phyloP scores from a whole-genome alignment of 2,113 vertebrate genomes.

The Aspiorhynchus laticeps region DNA sequence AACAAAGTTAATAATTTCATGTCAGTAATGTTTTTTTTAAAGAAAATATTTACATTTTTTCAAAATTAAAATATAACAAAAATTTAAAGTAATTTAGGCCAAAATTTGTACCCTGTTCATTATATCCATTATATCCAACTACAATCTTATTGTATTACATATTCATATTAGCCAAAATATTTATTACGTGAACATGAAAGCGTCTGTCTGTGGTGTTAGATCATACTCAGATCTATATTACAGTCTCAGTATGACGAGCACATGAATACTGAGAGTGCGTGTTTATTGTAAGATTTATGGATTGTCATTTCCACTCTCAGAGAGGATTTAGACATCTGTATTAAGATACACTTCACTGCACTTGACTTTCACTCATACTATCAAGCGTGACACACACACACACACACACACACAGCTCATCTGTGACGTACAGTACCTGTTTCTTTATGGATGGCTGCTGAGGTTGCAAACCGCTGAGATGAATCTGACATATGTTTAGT shows the following conservation, averaged over 20 bases:
- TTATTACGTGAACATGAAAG: not conserved
- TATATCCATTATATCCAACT: too few relatives aligned
- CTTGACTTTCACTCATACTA: constrained; percentile 38
- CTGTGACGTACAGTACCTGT: constrained; percentile 23
- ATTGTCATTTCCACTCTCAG: constrained; percentile 37
- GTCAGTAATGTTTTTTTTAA: not conserved
- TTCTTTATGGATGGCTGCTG: constrained; percentile 41
- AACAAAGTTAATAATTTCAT: not conserved
- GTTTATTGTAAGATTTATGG: constrained; percentile 45
- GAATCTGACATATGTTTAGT: constrained; percentile 37
- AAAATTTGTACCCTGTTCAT: not conserved
- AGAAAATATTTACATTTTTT: not conserved
- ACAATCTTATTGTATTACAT: not conserved
- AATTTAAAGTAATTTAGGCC: not conserved
- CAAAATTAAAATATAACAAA: too few relatives aligned
- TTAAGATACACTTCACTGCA: constrained; percentile 46
- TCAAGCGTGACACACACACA: not conserved
- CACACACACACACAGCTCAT: constrained; percentile 12
- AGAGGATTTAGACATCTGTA: constrained; percentile 49
- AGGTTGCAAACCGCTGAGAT: constrained; percentile 45
- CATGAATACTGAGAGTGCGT: constrained; percentile 37
- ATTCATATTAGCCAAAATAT: not conserved
- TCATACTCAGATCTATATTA: constrained; percentile 16
- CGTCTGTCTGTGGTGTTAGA: not conserved
- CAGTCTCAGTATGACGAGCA: constrained; percentile 24